Percentiles rank a stretch among this genome's conserved stretches.
Conservation (phyloP, 2,888 invertebrate species). For the Lasioglossum marginatum region DNA sequence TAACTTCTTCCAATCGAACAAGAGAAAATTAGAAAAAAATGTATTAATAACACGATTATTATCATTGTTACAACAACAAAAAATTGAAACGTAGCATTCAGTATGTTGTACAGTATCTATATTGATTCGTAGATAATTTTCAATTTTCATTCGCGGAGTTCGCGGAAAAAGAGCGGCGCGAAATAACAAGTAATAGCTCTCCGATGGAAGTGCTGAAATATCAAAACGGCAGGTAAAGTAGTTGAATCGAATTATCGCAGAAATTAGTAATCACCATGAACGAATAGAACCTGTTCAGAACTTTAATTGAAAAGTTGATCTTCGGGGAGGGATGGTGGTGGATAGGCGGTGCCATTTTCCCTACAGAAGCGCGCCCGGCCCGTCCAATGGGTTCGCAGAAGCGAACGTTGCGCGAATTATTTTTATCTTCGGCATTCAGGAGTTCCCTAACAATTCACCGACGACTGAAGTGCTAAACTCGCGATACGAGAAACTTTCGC, state of each 20-base stretch:
- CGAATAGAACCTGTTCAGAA: constrained; percentile 33
- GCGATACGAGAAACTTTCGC: constrained; percentile 5
- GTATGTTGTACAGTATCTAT: no score
- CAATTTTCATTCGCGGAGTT: background rate
- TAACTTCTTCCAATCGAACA: no score
- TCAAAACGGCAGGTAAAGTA: constrained; percentile 7
- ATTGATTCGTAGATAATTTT: background rate
- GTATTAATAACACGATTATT: no score
- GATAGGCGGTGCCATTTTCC: background rate
- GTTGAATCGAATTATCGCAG: constrained; percentile 26
- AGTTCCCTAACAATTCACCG: constrained; percentile 31
- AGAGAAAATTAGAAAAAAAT: no score
- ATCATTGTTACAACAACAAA: no score
- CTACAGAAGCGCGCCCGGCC: background rate
- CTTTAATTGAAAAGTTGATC: constrained; percentile 48
- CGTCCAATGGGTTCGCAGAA: constrained; percentile 13
- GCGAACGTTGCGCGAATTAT: constrained; percentile 33
- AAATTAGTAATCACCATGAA: constrained; percentile 25
- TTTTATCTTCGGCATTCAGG: constrained; percentile 39
- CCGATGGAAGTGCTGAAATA: background rate
- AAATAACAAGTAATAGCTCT: background rate
- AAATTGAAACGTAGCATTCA: no score
- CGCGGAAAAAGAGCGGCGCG: background rate
- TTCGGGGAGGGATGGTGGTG: background rate
- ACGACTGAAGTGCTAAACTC: constrained; percentile 18